Base-by-base conservation (phyloP, 2,797 vertebrate genomes). In the Trachops cirrhosus region DNA sequence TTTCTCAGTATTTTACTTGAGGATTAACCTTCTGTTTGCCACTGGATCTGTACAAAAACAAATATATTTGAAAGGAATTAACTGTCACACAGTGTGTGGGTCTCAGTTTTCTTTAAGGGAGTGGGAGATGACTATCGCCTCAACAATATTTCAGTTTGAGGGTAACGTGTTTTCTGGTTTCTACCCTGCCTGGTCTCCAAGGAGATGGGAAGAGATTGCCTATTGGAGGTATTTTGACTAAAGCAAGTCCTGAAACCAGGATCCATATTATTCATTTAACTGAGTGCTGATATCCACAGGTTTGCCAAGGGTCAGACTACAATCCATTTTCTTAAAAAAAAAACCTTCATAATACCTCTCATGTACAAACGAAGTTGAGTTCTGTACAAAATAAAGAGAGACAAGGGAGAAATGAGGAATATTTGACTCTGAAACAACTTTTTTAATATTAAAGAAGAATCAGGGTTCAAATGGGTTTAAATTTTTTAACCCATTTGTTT, bases 11-110 rank as follows among this genome's bases (percentile, higher is more conserved):
- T 96, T 97, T 96, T 96, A 24, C 86, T 93, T 94, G 73, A 96
- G 92, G 88, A 96, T 96, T 96, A 97, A 96, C 97, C 85, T 92
- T 97, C 86, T 92, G 85, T 94, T 97, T 80, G 71, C 78, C 39
- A 86, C 78, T 70, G 74, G 46, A 93, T 95, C 87, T 92, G 88
- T 50, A 89, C 83, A 91, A 96, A 96, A 97, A 80, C 86, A 95
- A 95, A 91, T 96, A 95, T 96, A 79, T 96, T 88, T 94, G 83
- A 93, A 97, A 94, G 64, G 83, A 95, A 97, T 91, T 91, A 95
- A 96, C 92, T 97, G 96, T 96, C 97, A 96, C 0, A 3, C 16
- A 4, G 92, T 62, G 32, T 93, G 78, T 92, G 86, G 52, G 50
- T 86, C 88, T 94, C 87, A 64, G 92, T 92, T 97, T 96, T 96